These are phyloP conservation scores for Wiebesia pumilae DNA, from an alignment of 1,140 invertebrate species.

Conservation along the genomic window DNA sequence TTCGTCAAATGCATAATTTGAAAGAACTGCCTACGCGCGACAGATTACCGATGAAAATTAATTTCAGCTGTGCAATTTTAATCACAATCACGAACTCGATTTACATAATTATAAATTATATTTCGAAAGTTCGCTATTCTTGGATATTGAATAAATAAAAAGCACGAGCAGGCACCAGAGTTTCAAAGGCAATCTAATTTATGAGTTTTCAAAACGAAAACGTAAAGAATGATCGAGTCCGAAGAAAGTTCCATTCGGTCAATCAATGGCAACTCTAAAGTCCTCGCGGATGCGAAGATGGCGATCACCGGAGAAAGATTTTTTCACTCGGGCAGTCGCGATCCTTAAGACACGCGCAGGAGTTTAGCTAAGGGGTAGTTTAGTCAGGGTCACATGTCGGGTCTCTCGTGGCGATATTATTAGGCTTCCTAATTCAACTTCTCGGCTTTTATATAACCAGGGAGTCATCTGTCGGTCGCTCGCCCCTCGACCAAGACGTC, in stretches of 20 bases:
- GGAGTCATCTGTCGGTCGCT: constrained; percentile 33
- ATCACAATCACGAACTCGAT: too few relatives aligned
- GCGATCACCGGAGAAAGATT: constrained; percentile 4
- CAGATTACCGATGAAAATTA: too few relatives aligned
- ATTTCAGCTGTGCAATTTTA: too few relatives aligned
- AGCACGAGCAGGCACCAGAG: background rate
- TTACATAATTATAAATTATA: too few relatives aligned
- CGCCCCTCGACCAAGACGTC: constrained; percentile 53
- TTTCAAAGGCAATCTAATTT: background rate
- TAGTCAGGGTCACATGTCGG: background rate
- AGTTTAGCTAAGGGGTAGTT: background rate
- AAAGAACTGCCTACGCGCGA: too few relatives aligned
- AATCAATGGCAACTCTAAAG: constrained; percentile 8
- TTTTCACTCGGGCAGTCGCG: constrained; percentile 22
- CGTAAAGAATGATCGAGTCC: background rate
- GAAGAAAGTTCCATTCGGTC: background rate
- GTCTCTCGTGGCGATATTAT: constrained; percentile 39
- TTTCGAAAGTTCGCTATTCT: too few relatives aligned
- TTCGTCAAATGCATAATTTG: too few relatives aligned
- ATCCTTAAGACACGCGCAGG: constrained; percentile 37
- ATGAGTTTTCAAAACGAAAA: background rate
- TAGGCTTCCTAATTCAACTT: constrained; percentile 45
- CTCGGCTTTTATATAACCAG: constrained; percentile 36
- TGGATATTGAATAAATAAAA: background rate
- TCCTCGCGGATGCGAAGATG: background rate